Conservation (phyloP, 1,140 invertebrate genomes). For the Dufourea novaeangliae region DNA sequence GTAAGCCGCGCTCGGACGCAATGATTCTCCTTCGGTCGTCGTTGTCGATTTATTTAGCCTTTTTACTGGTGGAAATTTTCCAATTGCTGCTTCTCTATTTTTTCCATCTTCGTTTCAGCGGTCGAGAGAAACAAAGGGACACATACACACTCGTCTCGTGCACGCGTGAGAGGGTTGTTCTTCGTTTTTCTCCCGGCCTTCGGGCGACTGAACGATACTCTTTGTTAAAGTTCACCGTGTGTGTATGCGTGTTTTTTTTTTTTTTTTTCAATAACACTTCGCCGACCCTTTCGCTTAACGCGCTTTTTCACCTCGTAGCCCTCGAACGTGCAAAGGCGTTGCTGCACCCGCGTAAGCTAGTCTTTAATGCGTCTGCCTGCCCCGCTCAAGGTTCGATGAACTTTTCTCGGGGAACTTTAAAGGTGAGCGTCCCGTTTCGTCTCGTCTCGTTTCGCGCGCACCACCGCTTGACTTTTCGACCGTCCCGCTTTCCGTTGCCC, state of each 20-base stretch:
- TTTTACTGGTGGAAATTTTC: not conserved
- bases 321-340: conserved; percentile 51
- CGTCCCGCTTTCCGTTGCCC: not conserved
- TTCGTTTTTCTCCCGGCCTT: not conserved
- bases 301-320: conserved; percentile 60
- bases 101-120: no score
- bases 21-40: not conserved
- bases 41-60: conserved; percentile 4
- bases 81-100: conserved; percentile 22
- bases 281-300: conserved; percentile 54
- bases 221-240: conserved; percentile 49
- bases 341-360: conserved; percentile 54
- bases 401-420: conserved; percentile 55
- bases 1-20: no score
- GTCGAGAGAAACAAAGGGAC: no score
- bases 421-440: conserved; percentile 43
- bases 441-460: not conserved
- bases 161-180: conserved; percentile 25
- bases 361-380: conserved; percentile 56
- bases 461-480: not conserved
- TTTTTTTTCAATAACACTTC: conserved; percentile 61
- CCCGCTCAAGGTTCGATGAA: conserved; percentile 56
- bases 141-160: conserved; percentile 1
- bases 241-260: no score
- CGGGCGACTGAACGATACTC: conserved; percentile 34